Evolutionary conservation across 2,888 invertebrate genomes (phyloP), one percentile per base, ranked within the genome.

Genomic region (Hedya salicella): DNA sequence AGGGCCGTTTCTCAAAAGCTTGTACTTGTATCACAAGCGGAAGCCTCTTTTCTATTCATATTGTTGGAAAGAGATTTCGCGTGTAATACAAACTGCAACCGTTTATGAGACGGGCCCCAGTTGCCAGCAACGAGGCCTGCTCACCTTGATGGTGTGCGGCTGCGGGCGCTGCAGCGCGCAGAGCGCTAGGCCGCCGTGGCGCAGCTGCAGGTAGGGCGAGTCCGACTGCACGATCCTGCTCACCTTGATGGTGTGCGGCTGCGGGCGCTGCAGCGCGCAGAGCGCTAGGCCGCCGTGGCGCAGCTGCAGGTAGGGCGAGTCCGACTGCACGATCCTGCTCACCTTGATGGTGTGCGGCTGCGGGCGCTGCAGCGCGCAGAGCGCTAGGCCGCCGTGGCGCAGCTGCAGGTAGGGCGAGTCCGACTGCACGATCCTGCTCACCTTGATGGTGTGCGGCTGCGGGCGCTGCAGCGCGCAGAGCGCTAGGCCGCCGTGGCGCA

Each of bases 361-460:
- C 25, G 53, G 52, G 13, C 39, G 13, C 21, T 46, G 54, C 36
- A 60, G 16, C 19, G 60, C 52, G 60, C n/a, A 14, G 1, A 60
- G 66, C 30, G 59, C 60, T 11, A 39, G 62, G 0, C 39, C 62
- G 68, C 68, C 42, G 9, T 17, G 62, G 60, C 40, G 5, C 32
- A 70, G 68, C 14, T 30, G 13, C 59, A 68, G 63, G 60, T 68
- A 68, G 17, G 70, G 70, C 16, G 69, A 68, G 0, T 39, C 65
- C 16, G 62, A n/a, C 16, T 13, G 5, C 57, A 42, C 54, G 19
- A 54, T 56, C 25, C 25, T 25, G 25, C 6, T 25, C n/a, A 63
- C 65, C 65, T 65, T 65, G 3, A 65, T 19, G 9, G 19, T 11
- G 11, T 32, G 30, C 30, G 59, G 59, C 6, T 0, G 39, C 25